A percentile compares a stretch with the other conserved stretches of the same genome.
Evolutionary conservation across 2,797 vertebrate genomes (phyloP).

Genomic region (Danio choprae): DNA sequence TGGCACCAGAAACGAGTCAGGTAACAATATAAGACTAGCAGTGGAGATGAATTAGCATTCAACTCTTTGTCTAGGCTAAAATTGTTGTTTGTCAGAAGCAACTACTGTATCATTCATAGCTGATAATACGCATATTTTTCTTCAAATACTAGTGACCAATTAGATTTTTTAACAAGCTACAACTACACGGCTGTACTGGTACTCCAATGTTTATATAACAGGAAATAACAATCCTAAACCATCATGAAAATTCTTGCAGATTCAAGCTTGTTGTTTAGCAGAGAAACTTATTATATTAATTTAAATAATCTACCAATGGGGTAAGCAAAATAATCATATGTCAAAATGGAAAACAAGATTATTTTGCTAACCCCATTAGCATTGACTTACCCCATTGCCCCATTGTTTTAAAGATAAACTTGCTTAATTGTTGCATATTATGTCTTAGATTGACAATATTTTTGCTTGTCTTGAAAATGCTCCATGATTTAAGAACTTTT

Average conservation of each 20-base stretch:
- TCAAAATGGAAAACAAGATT: too few species aligned
- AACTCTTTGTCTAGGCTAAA: slow-evolving; percentile 30
- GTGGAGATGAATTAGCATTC: slow-evolving; percentile 17
- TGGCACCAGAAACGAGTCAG: slow-evolving; percentile 35
- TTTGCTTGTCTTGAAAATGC: too few species aligned
- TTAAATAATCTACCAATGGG: too few species aligned
- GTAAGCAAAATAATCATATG: too few species aligned
- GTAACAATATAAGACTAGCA: slow-evolving; percentile 1
- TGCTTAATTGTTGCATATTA: too few species aligned
- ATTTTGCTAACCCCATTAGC: too few species aligned
- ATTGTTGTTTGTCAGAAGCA: slow-evolving; percentile 63
- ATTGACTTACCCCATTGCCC: too few species aligned
- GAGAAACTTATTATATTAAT: too few species aligned
- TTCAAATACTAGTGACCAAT: not conserved
- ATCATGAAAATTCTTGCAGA: not conserved
- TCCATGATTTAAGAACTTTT: too few species aligned
- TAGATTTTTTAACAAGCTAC: not conserved
- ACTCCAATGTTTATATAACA: not conserved
- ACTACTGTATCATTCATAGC: too few species aligned
- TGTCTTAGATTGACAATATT: too few species aligned
- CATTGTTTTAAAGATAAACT: too few species aligned
- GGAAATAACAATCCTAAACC: not conserved
- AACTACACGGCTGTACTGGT: not conserved
- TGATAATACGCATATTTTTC: slow-evolving; percentile 4
- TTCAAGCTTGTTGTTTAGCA: not conserved